Evolutionary conservation across 2,888 invertebrate genomes (phyloP).

Genomic region (Tetramorium bicarinatum): DNA sequence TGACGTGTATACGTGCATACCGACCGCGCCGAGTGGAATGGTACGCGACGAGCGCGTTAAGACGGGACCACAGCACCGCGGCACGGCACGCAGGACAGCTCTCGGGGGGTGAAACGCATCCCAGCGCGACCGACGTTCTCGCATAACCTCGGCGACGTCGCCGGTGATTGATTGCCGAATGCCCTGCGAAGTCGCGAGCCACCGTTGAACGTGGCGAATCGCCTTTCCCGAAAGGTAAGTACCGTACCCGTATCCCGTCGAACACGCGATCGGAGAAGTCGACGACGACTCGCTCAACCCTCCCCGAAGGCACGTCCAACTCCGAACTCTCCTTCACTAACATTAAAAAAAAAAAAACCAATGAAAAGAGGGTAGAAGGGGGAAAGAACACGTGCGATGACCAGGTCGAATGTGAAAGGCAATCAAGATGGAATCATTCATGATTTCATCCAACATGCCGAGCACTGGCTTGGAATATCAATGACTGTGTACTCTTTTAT

Average conservation of each 20-base stretch:
- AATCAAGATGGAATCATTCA: neutral
- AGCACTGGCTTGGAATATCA: neutral
- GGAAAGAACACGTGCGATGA: neutral
- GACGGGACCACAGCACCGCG: neutral
- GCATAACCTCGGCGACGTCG: constrained; percentile 26
- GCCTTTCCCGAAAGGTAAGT: constrained; percentile 33
- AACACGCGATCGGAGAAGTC: neutral
- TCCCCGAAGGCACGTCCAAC: neutral
- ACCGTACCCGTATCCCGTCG: neutral
- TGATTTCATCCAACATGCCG: neutral
- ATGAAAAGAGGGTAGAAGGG: neutral
- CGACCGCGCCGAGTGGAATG: neutral
- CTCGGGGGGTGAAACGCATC: neutral
- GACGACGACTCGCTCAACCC: neutral
- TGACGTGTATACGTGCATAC: constrained; percentile 7
- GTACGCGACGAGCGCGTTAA: neutral
- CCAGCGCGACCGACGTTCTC: neutral
- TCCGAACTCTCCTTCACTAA: neutral
- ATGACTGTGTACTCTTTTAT: neutral
- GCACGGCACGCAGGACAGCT: neutral
- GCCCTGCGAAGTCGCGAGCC: neutral
- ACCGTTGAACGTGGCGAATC: neutral
- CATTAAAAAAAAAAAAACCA: neutral
- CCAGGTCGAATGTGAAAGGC: neutral
- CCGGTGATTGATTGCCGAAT: constrained; percentile 18